Evolutionary conservation across 2,113 vertebrate genomes (phyloP), one percentile per base, ranked within the genome.

Genomic region (Amazona guildingii): DNA sequence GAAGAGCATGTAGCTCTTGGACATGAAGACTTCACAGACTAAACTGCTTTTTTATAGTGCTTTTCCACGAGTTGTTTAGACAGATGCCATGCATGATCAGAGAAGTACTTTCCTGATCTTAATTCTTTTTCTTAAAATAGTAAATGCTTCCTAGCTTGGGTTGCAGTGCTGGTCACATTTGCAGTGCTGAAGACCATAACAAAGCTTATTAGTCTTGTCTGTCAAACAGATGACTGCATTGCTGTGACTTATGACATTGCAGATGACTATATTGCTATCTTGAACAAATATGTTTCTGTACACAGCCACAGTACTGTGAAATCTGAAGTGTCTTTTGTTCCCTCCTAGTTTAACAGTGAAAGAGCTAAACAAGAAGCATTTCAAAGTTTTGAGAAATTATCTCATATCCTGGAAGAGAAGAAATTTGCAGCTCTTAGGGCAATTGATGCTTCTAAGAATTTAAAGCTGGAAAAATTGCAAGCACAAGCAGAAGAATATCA

Each of bases 401-500:
- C 97, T 93, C 97, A 98, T 88, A 97, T 99, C 28, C 97, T 99
- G 69, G 98, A 99, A 94, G 99, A 99, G 94, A 98, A 98, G 88
- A 99, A 98, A 82, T 97, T 97, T 0, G 98, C 98, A 94, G 98
- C 99, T 97, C 91, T 99, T 92, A 97, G 97, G 66, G 99, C 98
- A 68, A 99, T 99, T 29, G 98, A 99, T 81, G 85, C 97, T 35
- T 99, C 98, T 24, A 98, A 98, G 95, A 98, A 95, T 92, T 84
- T 98, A 69, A 98, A 99, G 68, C 70, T 99, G 97, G 98, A 98
- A 72, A 98, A 99, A 69, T 96, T 99, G 74, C 98, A 97, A 54
- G 92, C n/a, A 11, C 99, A 99, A 98, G 96, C 98, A 96, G 99
- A 99, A 49, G 99, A 99, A 90, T 99, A 99, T 97, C 99, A 99